A percentile compares a stretch with the other conserved stretches of the same genome.
These are phyloP conservation scores for Eumeta japonica DNA, from an alignment of 1,140 invertebrate species.

Conservation along the genomic window DNA sequence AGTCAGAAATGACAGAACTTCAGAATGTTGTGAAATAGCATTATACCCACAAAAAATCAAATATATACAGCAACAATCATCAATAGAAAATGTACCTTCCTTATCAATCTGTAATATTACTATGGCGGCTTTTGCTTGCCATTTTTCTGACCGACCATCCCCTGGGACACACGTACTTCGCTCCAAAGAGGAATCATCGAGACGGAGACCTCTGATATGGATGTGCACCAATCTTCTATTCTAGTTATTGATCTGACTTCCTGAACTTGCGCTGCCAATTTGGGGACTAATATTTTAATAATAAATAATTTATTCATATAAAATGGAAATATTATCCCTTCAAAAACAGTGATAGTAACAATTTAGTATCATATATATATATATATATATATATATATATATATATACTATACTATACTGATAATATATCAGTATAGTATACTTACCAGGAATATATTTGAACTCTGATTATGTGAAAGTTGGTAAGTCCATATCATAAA, in stretches of 20 bases:
- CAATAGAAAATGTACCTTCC: conserved; percentile 67
- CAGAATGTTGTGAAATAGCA: too few relatives aligned
- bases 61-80: background rate
- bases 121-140: conserved; percentile 91
- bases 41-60: background rate
- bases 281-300: conserved; percentile 53
- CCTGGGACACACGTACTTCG: conserved; percentile 90
- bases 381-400: too few relatives aligned
- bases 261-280: conserved; percentile 69
- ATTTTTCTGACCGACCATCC: conserved; percentile 95
- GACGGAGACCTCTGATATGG: conserved; percentile 93
- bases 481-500: too few relatives aligned
- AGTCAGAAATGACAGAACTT: too few relatives aligned
- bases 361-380: too few relatives aligned
- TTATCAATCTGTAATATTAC: conserved; percentile 97
- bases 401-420: too few relatives aligned
- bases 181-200: conserved; percentile 92
- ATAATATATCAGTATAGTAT: too few relatives aligned
- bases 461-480: too few relatives aligned
- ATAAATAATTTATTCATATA: too few relatives aligned
- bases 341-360: too few relatives aligned
- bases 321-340: too few relatives aligned
- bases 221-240: conserved; percentile 97
- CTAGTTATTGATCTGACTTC: conserved; percentile 93
- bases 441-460: too few relatives aligned